Evolutionary conservation across 2,888 invertebrate species (phyloP).

Genomic region (Tethea ocularis): DNA sequence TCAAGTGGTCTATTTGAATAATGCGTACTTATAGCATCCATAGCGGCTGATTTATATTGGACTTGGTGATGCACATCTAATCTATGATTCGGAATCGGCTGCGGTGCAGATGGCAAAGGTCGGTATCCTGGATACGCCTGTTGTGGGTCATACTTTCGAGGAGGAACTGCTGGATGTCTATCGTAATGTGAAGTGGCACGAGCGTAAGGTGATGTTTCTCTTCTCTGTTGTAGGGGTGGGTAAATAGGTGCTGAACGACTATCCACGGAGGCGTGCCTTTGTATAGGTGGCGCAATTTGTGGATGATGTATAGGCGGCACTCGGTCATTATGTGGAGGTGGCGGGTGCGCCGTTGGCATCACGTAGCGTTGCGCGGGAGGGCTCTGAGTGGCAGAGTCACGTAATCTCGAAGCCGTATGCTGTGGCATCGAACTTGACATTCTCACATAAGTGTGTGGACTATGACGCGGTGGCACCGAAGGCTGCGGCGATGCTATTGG

Average conservation of each 20-base stretch:
- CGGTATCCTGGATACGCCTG: conserved; percentile 76
- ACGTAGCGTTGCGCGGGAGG: conserved; percentile 66
- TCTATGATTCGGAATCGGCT: conserved; percentile 62
- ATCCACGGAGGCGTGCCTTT: conserved; percentile 54
- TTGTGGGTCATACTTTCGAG: conserved; percentile 74
- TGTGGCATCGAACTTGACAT: conserved; percentile 68
- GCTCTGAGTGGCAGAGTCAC: conserved; percentile 62
- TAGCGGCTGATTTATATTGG: conserved; percentile 62
- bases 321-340: conserved; percentile 73
- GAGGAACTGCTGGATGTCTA: conserved; percentile 59
- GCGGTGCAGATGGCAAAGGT: conserved; percentile 55
- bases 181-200: conserved; percentile 65
- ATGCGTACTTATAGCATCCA: conserved; percentile 59
- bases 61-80: conserved; percentile 64
- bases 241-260: conserved; percentile 61
- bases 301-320: conserved; percentile 80
- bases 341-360: conserved; percentile 59
- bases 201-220: conserved; percentile 65
- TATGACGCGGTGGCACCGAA: conserved; percentile 63
- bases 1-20: conserved; percentile 63
- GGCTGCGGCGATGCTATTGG: conserved; percentile 67
- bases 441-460: conserved; percentile 71
- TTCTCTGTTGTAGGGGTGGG: conserved; percentile 58
- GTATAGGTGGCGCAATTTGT: conserved; percentile 53
- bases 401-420: conserved; percentile 62